These are phyloP conservation scores for Schlechtendalia chinensis DNA, from an alignment of 1,140 invertebrate species.

Conservation along the genomic window DNA sequence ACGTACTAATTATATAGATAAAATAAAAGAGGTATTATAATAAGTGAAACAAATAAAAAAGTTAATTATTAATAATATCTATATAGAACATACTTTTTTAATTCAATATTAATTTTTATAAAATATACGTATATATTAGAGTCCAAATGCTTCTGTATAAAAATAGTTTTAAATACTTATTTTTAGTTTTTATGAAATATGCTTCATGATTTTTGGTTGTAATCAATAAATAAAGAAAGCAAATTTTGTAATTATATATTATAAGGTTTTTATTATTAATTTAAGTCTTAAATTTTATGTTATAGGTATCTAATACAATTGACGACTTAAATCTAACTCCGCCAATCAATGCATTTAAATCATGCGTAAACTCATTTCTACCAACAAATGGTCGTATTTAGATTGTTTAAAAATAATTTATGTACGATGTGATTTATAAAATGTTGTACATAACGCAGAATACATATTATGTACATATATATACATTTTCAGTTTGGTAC, in stretches of 20 bases:
- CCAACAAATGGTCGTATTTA: conserved; percentile 9
- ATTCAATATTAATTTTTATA: too few species aligned
- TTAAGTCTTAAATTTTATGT: background rate
- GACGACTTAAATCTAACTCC: conserved; percentile 34
- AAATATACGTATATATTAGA: too few species aligned
- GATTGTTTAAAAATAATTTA: background rate
- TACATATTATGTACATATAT: background rate
- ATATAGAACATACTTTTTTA: too few species aligned
- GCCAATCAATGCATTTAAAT: conserved; percentile 22
- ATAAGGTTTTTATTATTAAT: too few species aligned
- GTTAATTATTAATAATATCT: too few species aligned
- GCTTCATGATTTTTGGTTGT: too few species aligned
- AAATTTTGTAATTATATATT: too few species aligned
- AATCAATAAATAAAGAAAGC: too few species aligned
- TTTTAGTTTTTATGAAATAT: too few species aligned
- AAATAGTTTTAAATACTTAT: too few species aligned
- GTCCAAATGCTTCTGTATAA: too few species aligned
- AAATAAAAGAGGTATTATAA: conserved; percentile 13
- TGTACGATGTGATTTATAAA: background rate
- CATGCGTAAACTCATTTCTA: conserved; percentile 12
- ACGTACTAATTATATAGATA: background rate
- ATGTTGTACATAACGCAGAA: background rate
- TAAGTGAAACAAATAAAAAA: too few species aligned
- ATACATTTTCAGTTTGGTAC: background rate
- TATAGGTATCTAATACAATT: conserved; percentile 21